Conservation (phyloP, 1,140 invertebrate genomes). For the Heliothis subflexa region DNA sequence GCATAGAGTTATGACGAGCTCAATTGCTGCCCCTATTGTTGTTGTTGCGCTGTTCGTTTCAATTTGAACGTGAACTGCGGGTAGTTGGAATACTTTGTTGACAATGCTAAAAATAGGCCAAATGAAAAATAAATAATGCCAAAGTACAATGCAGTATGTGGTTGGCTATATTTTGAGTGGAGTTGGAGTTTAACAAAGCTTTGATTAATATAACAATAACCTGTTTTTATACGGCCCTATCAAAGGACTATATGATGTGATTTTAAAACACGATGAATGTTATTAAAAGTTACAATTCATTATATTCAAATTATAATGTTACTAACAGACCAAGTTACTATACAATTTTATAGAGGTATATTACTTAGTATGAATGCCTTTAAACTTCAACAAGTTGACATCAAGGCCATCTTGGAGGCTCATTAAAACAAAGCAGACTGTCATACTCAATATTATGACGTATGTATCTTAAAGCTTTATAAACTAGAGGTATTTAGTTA, state of each 20-base stretch:
- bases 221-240: no score
- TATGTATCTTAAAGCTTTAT: background rate
- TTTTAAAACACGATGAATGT: no score
- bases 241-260: no score
- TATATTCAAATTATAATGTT: no score
- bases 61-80: conserved; percentile 18
- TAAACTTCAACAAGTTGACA: no score
- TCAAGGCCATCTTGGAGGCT: no score
- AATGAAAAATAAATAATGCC: conserved; percentile 11
- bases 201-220: no score
- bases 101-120: conserved; percentile 11
- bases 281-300: no score
- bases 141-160: background rate
- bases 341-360: no score
- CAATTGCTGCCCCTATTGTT: conserved; percentile 34
- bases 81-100: conserved; percentile 4
- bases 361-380: no score
- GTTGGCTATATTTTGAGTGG: background rate
- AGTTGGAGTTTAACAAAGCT: background rate
- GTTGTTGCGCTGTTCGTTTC: conserved; percentile 12
- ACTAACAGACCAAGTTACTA: no score
- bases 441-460: background rate
- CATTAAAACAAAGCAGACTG: no score
- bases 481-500: conserved; percentile 1
- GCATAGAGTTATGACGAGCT: conserved; percentile 26